Percentiles rank a stretch among this genome's conserved stretches.
Evolutionary conservation across 2,888 invertebrate species (phyloP).

Genomic region (Graphium colonna): DNA sequence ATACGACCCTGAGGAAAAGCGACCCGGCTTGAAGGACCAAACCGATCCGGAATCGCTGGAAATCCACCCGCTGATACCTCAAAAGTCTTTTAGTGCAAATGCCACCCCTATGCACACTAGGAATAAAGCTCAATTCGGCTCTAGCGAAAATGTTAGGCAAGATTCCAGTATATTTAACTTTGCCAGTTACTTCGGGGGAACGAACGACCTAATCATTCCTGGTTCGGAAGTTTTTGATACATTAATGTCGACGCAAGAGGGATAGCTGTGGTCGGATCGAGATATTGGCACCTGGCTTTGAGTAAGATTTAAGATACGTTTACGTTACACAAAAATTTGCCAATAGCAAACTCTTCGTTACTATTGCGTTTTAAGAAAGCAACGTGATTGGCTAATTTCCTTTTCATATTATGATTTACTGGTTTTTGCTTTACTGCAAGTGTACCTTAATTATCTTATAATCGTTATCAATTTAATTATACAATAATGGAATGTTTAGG

Average conservation of each 20-base stretch:
- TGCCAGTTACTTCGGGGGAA: constrained; percentile 82
- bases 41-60: constrained; percentile 26
- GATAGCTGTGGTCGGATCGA: constrained; percentile 52
- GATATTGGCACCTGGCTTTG: constrained; percentile 66
- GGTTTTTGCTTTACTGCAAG: not conserved
- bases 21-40: constrained; percentile 29
- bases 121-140: constrained; percentile 65
- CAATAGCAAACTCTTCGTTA: too few relatives aligned
- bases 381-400: too few relatives aligned
- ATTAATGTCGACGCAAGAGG: constrained; percentile 60
- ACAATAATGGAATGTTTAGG: too few relatives aligned
- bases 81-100: constrained; percentile 66
- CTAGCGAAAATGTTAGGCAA: constrained; percentile 62
- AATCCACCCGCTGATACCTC: constrained; percentile 28
- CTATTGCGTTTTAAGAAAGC: too few relatives aligned
- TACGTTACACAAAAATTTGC: too few relatives aligned
- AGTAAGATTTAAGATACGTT: not conserved
- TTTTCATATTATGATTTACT: not conserved
- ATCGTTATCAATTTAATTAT: not conserved
- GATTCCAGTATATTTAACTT: constrained; percentile 80
- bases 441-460: not conserved
- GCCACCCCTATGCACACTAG: constrained; percentile 64
- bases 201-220: constrained; percentile 74
- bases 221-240: constrained; percentile 83
- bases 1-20: constrained; percentile 49